These are phyloP conservation scores for Phorcus lineatus DNA, from an alignment of 2,888 invertebrate genomes.

Conservation along the genomic window DNA sequence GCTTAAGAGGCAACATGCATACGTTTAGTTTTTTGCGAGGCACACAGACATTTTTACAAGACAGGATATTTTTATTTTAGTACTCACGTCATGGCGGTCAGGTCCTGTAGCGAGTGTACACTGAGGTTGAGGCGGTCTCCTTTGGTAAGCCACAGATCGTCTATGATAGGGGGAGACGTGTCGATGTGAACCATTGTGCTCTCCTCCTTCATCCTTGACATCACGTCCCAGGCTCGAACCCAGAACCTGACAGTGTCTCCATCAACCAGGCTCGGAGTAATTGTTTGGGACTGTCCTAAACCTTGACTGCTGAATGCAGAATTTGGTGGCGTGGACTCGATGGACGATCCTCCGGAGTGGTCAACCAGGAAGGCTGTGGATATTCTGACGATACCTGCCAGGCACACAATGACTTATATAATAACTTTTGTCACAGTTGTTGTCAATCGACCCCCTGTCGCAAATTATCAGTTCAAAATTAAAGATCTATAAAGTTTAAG, in stretches of 20 bases:
- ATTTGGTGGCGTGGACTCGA: not conserved
- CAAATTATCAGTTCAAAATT: too few relatives aligned
- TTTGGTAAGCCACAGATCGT: slow-evolving; percentile 44
- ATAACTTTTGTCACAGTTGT: too few relatives aligned
- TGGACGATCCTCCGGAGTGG: slow-evolving; percentile 12
- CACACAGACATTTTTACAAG: too few relatives aligned
- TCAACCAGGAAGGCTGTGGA: not conserved
- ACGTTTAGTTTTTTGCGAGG: too few relatives aligned
- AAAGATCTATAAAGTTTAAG: too few relatives aligned
- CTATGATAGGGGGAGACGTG: slow-evolving; percentile 44
- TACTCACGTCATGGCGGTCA: slow-evolving; percentile 39
- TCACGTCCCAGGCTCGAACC: slow-evolving; percentile 42
- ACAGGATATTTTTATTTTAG: too few relatives aligned
- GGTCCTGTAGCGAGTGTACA: slow-evolving; percentile 41
- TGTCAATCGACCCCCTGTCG: too few relatives aligned
- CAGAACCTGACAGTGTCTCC: slow-evolving; percentile 41
- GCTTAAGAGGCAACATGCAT: too few relatives aligned
- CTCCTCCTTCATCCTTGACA: slow-evolving; percentile 37
- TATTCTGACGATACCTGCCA: not conserved
- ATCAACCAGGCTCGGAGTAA: slow-evolving; percentile 30
- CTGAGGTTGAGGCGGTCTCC: slow-evolving; percentile 33
- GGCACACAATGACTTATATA: too few relatives aligned
- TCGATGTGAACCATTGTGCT: slow-evolving; percentile 38
- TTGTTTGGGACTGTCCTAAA: slow-evolving; percentile 24
- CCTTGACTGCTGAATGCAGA: not conserved